phyloP scores from a whole-genome alignment of 2,888 invertebrate species.

The Phalera bucephala region DNA sequence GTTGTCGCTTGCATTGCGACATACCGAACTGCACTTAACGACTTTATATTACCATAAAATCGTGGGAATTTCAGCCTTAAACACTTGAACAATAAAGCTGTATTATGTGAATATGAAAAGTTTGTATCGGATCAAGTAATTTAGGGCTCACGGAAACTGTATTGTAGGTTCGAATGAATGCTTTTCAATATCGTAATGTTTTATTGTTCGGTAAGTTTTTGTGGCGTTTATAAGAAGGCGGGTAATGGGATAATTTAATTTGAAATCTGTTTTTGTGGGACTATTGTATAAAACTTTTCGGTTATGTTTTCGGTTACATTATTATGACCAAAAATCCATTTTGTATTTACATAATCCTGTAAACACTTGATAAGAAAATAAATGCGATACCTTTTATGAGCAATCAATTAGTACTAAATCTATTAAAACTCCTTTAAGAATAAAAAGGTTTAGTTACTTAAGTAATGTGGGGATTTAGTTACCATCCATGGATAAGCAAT shows the following conservation, averaged over 20 bases:
- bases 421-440: too few species aligned
- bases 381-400: too few species aligned
- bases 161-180: constrained; percentile 9
- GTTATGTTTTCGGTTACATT: neutral
- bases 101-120: neutral
- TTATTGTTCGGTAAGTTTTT: constrained; percentile 11
- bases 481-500: too few species aligned
- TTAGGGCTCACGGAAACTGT: constrained; percentile 5
- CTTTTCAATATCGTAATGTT: constrained; percentile 9
- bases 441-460: too few species aligned
- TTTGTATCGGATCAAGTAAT: neutral
- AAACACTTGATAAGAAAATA: too few species aligned
- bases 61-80: constrained; percentile 5
- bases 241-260: constrained; percentile 1
- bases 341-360: too few species aligned
- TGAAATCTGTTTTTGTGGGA: constrained; percentile 1
- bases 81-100: neutral
- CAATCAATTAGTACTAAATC: too few species aligned
- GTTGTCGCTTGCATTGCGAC: constrained; percentile 32
- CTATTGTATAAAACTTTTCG: neutral
- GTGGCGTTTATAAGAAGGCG: constrained; percentile 2
- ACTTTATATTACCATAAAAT: neutral
- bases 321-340: too few species aligned
- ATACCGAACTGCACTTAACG: constrained; percentile 8
- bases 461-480: too few species aligned